Percentiles rank a stretch among this genome's conserved stretches.
phyloP scores from a whole-genome alignment of 2,113 vertebrate genomes.

The Dipodomys ordii region DNA sequence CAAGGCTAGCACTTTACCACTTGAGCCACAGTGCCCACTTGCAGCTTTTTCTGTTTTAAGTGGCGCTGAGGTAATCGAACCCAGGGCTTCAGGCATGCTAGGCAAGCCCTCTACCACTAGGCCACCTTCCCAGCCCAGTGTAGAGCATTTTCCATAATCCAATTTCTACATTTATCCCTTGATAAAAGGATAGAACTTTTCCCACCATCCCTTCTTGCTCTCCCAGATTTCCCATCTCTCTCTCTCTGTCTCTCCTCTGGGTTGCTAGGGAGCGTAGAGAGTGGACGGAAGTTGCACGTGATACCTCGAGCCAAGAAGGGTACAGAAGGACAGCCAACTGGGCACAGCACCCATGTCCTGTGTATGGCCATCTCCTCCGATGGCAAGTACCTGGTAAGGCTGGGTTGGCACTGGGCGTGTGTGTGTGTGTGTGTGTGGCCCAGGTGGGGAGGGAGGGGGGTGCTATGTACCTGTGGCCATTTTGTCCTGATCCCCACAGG shows the following conservation, averaged over 20 bases:
- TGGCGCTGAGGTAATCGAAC: neutral
- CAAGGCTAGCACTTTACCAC: too few relatives aligned
- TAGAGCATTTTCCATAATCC: too few relatives aligned
- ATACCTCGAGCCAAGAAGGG: conserved; percentile 93
- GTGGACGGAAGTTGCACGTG: conserved; percentile 92
- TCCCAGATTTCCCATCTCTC: neutral
- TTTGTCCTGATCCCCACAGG: conserved; percentile 84
- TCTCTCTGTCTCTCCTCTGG: neutral
- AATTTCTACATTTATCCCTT: neutral
- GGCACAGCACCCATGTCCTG: conserved; percentile 92
- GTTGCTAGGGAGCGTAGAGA: conserved; percentile 92
- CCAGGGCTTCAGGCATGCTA: neutral
- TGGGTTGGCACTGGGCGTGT: rapidly evolving
- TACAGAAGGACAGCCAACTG: conserved; percentile 87
- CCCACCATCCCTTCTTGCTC: rapidly evolving
- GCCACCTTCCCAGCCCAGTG: too few relatives aligned
- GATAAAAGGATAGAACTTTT: neutral
- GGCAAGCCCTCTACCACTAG: too few relatives aligned
- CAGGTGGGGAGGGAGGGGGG: neutral
- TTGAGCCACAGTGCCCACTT: too few relatives aligned
- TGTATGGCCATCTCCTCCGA: conserved; percentile 97
- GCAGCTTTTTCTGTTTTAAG: neutral
- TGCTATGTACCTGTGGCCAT: neutral
- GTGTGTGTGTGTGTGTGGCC: too few relatives aligned
- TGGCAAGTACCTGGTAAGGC: conserved; percentile 94